Base-by-base conservation (phyloP, 2,888 invertebrate species). In the Phlogophora meticulosa region DNA sequence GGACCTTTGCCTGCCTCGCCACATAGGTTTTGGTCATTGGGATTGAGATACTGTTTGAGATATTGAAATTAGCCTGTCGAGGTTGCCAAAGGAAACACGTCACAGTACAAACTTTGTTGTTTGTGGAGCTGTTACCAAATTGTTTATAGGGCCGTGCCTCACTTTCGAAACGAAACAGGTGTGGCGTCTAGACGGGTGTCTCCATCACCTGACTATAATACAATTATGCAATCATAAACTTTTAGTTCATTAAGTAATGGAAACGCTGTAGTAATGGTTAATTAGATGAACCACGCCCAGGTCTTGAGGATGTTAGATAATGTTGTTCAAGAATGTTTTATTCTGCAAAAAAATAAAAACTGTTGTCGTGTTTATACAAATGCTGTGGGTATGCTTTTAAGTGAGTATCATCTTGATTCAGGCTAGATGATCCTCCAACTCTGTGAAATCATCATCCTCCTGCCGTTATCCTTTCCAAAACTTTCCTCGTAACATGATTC, bases 91-190 rank as follows among this genome's bases (percentile, higher is more conserved):
- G 9, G 24, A 60, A 49, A 42, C 20, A 49, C 22, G 45, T 20
- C 9, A 11, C 24, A 53, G 3, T 34, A 17, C 22, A 75, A 22
- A 51, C 34, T 22, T 15, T 17, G 34, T 24, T 60, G 36, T 52
- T 45, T 24, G 45, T 13, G 34, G 13, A 32, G 32, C 49, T 76
- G 40, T 57, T 59, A 69, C 40, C 51, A 51, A 69, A 56, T 55
- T 45, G 48, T 59, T 20, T 46, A 38, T 57, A 75, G 42, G 42
- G 36, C 59, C 43, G 24, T 43, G 38, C 15, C 20, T 62, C 13
- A 48, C 53, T 71, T 77, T 70, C 69, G 48, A 46, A 60, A 65
- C 62, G 11, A 42, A 48, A 56, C 34, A 51, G 81, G 78, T 42
- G 69, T 60, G 77, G 20, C 32, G 45, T 43, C 52, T 52, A 49